Evolutionary conservation across 2,113 vertebrate species (phyloP).

Genomic region (Pteronura brasiliensis): DNA sequence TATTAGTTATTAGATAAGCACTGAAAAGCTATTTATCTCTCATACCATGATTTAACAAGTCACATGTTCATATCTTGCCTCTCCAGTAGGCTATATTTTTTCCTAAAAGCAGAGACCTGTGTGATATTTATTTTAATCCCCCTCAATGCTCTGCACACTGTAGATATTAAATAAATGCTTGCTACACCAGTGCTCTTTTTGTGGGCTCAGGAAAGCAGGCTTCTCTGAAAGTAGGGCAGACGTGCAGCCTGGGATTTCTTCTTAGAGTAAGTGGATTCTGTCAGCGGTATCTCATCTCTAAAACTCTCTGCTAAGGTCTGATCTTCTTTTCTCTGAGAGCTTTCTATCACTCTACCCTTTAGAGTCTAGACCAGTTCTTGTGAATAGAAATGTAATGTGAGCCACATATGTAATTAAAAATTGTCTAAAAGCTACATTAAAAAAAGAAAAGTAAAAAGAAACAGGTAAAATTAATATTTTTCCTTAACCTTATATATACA

Average conservation of each 20-base stretch:
- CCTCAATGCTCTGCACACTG: not conserved
- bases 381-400: not conserved
- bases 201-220: not conserved
- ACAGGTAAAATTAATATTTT: not conserved
- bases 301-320: conserved; percentile 39
- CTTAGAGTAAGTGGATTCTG: not conserved
- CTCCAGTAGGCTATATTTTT: not conserved
- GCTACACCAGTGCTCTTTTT: not conserved
- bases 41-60: not conserved
- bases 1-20: not conserved
- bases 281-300: not conserved
- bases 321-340: conserved; percentile 48
- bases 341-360: not conserved
- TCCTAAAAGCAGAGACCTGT: not conserved
- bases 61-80: not conserved
- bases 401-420: not conserved
- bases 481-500: not conserved
- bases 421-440: not conserved
- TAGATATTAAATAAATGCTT: not conserved
- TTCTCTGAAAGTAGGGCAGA: not conserved
- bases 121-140: conserved; percentile 25
- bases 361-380: not conserved
- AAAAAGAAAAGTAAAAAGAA: not conserved
- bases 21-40: not conserved
- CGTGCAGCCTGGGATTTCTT: not conserved